These are phyloP conservation scores for Catostylus mosaicus DNA, from an alignment of 30 jellyfish, hydroid and myxozoan species.

Conservation along the genomic window DNA sequence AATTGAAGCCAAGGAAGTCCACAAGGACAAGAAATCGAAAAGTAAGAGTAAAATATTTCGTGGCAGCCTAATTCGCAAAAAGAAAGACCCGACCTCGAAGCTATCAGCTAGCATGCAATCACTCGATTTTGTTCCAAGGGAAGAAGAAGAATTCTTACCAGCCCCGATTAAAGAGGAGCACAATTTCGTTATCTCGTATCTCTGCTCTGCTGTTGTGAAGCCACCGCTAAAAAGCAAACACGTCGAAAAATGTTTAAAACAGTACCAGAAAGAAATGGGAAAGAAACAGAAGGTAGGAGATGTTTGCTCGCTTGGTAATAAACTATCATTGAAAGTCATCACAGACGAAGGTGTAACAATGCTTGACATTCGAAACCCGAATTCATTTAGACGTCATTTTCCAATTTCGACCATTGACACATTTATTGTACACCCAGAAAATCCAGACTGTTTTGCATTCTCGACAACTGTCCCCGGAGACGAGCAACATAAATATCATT, in stretches of 20 bases:
- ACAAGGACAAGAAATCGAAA: slow-evolving; percentile 40
- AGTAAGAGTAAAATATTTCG: slow-evolving; percentile 49
- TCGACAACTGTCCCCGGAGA: slow-evolving; percentile 81
- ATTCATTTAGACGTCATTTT: slow-evolving; percentile 69
- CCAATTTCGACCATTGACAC: slow-evolving; percentile 72
- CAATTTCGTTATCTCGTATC: slow-evolving; percentile 59
- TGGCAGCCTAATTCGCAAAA: slow-evolving; percentile 40
- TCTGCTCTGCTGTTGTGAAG: slow-evolving; percentile 90
- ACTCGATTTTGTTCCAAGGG: slow-evolving; percentile 35
- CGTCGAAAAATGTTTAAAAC: slow-evolving; percentile 84
- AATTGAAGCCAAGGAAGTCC: background rate
- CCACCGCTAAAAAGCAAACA: slow-evolving; percentile 92
- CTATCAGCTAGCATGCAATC: slow-evolving; percentile 46
- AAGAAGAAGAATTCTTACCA: slow-evolving; percentile 22
- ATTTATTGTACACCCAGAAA: slow-evolving; percentile 82
- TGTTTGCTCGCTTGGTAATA: slow-evolving; percentile 65
- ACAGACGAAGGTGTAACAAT: slow-evolving; percentile 76
- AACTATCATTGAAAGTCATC: slow-evolving; percentile 42
- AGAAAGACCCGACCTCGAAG: slow-evolving; percentile 26
- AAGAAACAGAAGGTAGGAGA: slow-evolving; percentile 62
- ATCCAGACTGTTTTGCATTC: slow-evolving; percentile 92
- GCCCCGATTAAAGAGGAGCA: slow-evolving; percentile 27
- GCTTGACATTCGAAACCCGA: slow-evolving; percentile 76
- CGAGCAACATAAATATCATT: slow-evolving; percentile 80
- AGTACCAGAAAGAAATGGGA: slow-evolving; percentile 79